Percentiles rank a stretch among this genome's conserved stretches.
Conservation (phyloP, 92 coral and sea anemone genomes). For the Palythoa heliodiscus region DNA sequence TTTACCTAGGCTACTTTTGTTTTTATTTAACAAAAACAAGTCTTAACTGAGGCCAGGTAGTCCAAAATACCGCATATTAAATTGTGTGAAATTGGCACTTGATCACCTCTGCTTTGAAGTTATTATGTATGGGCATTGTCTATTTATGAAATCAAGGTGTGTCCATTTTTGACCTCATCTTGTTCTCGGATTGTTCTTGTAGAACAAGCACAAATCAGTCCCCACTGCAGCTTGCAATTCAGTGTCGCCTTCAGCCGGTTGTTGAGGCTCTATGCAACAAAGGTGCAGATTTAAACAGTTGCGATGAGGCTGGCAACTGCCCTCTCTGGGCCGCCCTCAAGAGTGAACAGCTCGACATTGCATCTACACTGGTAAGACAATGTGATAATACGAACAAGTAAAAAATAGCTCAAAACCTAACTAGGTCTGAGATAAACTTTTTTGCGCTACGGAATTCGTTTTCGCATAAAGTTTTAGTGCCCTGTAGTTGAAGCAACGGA, state of each 20-base stretch:
- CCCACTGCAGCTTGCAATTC: constrained; percentile 90
- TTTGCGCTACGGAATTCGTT: too few species aligned
- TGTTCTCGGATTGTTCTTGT: neutral
- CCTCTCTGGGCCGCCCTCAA: constrained; percentile 96
- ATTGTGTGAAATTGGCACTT: too few species aligned
- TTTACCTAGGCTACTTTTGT: too few species aligned
- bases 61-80: too few species aligned
- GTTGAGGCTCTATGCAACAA: constrained; percentile 86
- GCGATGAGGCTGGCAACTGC: constrained; percentile 87
- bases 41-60: too few species aligned
- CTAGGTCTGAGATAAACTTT: too few species aligned
- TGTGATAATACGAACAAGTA: neutral
- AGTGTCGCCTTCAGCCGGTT: constrained; percentile 87
- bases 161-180: neutral
- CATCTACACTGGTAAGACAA: constrained; percentile 84
- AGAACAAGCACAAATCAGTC: constrained; percentile 85
- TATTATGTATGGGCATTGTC: neutral
- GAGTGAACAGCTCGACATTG: constrained; percentile 84
- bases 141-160: neutral
- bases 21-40: too few species aligned
- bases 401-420: neutral
- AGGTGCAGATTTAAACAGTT: constrained; percentile 75
- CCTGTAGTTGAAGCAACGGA: too few species aligned
- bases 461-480: too few species aligned
- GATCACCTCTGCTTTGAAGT: too few species aligned